Evolutionary conservation across 2,888 invertebrate genomes (phyloP), one percentile per base, ranked within the genome.

Genomic region (Seira ritae): DNA sequence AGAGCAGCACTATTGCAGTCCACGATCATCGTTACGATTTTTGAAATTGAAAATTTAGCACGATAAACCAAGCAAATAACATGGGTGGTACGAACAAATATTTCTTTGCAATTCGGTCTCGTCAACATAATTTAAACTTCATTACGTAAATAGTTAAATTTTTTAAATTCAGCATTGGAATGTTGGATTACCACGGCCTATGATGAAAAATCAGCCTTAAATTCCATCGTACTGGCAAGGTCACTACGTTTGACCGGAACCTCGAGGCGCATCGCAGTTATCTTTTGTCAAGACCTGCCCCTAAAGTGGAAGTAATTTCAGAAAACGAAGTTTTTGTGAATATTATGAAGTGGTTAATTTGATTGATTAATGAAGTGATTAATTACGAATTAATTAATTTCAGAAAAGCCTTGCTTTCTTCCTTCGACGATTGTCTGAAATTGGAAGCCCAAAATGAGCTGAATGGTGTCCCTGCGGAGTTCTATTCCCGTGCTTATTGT

Each of bases 391-490:
- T n/a, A n/a, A n/a, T 8, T 55, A 6, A 24, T 23, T 46, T 4
- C n/a, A 78, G 78, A 71, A 65, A 71, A 4, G 15, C 70, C 4
- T 55, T 84, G 50, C 19, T 76, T 15, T 19, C 71, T 23, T 72
- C 76, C 0, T 77, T 77, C 42, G 77, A 82, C 37, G 76, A 82
- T 55, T 67, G 71, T n/a, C 22, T 82, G 22, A 71, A 19, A 42
- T 19, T 82, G 71, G 76, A 76, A 0, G 15, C 19, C 2, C n/a
- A 37, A 10, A 50, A 66, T 17, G 78, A 78, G 17, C 24, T 83
- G 78, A 85, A 83, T 37, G 85, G 85, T 46, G 65, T 83, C 42
- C 82, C 85, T 0, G 17, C 75, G 4, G 72, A 78, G n/a, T 42
- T 85, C n/a, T 82, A 76, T 23, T 72, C 76, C 4, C 80, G 84